Evolutionary conservation across 1,140 invertebrate genomes (phyloP), one percentile per base, ranked within the genome.

Genomic region (Musca vetustissima): DNA sequence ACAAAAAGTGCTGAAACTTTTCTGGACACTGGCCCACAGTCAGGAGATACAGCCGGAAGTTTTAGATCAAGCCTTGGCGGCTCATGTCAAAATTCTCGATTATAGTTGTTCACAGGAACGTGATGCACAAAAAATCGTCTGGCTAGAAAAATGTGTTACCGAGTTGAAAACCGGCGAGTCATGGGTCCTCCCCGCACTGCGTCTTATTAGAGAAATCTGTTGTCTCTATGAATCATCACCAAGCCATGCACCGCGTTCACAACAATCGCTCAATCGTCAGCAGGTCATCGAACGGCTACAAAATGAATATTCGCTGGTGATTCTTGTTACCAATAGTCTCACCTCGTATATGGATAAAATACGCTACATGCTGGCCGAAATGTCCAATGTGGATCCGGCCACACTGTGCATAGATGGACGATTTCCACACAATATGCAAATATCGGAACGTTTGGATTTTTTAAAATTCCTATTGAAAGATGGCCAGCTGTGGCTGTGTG

Each of bases 1-100:
- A 57, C 93, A 97, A 80, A 99, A 98, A 87, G 94, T 98, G n/a
- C 85, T 99, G 70, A 95, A 95, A 65, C 85, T 99, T 17, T 93
- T 99, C 81, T 99, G 97, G 97, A 97, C 96, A 80, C 87, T 99
- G 77, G 96, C 96, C 19, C 96, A 98, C 84, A 95, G 94, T 66
- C 93, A 96, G 76, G 96, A 98, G 84, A 93, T 98, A 50, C 93
- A 95, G 61, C 97, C 94, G 3, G 97, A 99, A 84, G 98, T 98
- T 72, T 95, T 98, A 90, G 97, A 99, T 84, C 95, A 98, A 79
- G 96, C 97, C 1, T 83, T 99, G 59, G 90, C 89, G 57, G 96
- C 97, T 72, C 96, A 98, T 82, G 93, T 98, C 8, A 99, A 99
- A 87, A 98, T 99, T 81, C 86, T 99, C 36, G 97, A 99, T 85